Evolutionary conservation across 2,888 invertebrate species (phyloP), one percentile per base, ranked within the genome.

Genomic region (Drosophila dives): DNA sequence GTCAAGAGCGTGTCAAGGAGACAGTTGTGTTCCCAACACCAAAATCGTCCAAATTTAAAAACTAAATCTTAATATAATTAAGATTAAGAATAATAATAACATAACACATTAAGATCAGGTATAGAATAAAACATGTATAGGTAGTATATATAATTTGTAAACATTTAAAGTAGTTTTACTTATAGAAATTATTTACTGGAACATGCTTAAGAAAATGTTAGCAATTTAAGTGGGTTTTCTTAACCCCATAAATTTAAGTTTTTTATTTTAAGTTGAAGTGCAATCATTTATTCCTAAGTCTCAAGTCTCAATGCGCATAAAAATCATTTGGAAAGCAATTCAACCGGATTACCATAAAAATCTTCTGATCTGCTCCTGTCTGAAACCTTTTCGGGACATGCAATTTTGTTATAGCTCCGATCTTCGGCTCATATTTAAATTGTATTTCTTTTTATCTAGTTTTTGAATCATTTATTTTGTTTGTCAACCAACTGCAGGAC

Each of bases 401-500:
- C 38, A 32, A 45, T 36, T 48, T 64, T 34, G 11, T 15, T 34
- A 38, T 42, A 29, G 40, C 33, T 42, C 7, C 34, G 42, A 67
- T 45, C n/a, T 17, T 17, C 34, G 40, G 51, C 34, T 23, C 17
- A 38, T 17, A 29, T 48, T 53, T 38, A 59, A 69, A 38, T 58
- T 59, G 40, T n/a, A n/a, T 56, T 51, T 33, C 0, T 29, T 5
- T 29, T 40, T 49, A n/a, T 49, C 34, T 45, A 50, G n/a, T 34
- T 40, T 38, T 32, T 51, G n/a, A 55, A 55, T 38, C n/a, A 38
- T 50, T 23, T n/a, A 20, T 29, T 32, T 58, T 45, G 42, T 55
- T 33, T 53, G 67, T 58, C 40, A 63, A 49, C 29, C 26, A 54
- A 64, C 42, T 64, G 75, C 58, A 42, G 61, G 48, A 50, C 65